Evolutionary conservation across 2,888 invertebrate genomes (phyloP).

Genomic region (Clunio marinus): DNA sequence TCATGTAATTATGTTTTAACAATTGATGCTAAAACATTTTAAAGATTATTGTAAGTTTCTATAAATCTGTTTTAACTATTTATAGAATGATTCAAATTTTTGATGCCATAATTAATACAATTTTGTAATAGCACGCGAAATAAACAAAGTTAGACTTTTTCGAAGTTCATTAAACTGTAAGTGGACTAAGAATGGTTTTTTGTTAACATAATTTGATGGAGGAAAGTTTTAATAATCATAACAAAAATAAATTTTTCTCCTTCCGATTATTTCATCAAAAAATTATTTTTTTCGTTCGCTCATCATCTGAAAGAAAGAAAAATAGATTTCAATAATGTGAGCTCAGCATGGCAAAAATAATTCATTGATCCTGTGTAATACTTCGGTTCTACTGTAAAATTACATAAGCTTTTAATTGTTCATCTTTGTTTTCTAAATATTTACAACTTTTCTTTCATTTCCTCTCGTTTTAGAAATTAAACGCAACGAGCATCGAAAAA

Average conservation of each 20-base stretch:
- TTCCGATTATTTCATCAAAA: conserved; percentile 2
- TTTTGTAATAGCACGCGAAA: not conserved
- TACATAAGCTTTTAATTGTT: not conserved
- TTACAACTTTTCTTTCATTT: not conserved
- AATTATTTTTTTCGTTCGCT: not conserved
- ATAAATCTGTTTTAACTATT: not conserved
- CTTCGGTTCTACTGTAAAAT: too few relatives aligned
- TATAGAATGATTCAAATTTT: not conserved
- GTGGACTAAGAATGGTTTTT: too few relatives aligned
- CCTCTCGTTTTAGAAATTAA: not conserved
- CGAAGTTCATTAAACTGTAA: not conserved
- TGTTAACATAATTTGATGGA: too few relatives aligned
- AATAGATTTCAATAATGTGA: not conserved
- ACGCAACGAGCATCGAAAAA: not conserved
- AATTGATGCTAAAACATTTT: too few relatives aligned
- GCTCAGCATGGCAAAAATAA: not conserved
- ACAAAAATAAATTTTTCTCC: too few relatives aligned
- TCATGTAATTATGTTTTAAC: too few relatives aligned
- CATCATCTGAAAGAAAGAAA: not conserved
- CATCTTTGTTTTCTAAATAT: not conserved
- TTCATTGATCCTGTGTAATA: not conserved
- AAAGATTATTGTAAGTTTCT: not conserved
- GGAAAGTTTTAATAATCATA: too few relatives aligned
- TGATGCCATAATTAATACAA: not conserved
- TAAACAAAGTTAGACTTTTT: not conserved